phyloP scores from a whole-genome alignment of 23 tunicate species.

The Ascidia mentula region DNA sequence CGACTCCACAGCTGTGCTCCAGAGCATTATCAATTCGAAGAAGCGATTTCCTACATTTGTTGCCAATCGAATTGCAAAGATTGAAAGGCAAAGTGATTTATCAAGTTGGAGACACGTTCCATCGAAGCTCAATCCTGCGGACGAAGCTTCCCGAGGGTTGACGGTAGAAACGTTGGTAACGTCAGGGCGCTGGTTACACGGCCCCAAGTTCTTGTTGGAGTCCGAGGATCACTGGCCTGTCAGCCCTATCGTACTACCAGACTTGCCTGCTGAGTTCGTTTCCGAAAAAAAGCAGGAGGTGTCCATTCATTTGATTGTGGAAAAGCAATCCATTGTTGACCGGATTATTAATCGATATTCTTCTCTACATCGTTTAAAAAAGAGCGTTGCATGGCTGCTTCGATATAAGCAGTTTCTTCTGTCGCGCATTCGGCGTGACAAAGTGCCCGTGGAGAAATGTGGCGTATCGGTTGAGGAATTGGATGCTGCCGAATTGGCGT shows the following conservation, averaged over 20 bases:
- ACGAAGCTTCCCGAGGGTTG: conserved; percentile 22
- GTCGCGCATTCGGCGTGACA: conserved; percentile 7
- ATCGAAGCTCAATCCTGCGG: conserved; percentile 17
- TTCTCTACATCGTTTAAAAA: not conserved
- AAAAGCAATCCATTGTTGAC: conserved; percentile 1
- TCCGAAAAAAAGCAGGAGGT: not conserved
- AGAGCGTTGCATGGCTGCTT: conserved; percentile 10
- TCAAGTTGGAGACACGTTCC: conserved; percentile 19
- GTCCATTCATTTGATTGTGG: not conserved
- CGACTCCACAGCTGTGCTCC: conserved; percentile 8
- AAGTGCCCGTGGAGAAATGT: not conserved
- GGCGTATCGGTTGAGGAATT: not conserved
- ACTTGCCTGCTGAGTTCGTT: not conserved
- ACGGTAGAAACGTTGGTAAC: not conserved
- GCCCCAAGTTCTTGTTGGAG: not conserved
- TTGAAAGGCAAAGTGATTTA: not conserved
- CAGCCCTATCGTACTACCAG: not conserved
- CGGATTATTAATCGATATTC: conserved; percentile 5
- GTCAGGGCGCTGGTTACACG: not conserved
- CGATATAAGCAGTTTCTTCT: not conserved
- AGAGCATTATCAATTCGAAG: not conserved
- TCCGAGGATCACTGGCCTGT: conserved; percentile 6
- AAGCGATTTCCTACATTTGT: conserved; percentile 19
- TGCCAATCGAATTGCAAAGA: conserved; percentile 26
- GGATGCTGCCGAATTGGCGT: not conserved